These are phyloP conservation scores for Tretioscincus oriximinensis DNA, from an alignment of 2,113 vertebrate species.

Conservation along the genomic window DNA sequence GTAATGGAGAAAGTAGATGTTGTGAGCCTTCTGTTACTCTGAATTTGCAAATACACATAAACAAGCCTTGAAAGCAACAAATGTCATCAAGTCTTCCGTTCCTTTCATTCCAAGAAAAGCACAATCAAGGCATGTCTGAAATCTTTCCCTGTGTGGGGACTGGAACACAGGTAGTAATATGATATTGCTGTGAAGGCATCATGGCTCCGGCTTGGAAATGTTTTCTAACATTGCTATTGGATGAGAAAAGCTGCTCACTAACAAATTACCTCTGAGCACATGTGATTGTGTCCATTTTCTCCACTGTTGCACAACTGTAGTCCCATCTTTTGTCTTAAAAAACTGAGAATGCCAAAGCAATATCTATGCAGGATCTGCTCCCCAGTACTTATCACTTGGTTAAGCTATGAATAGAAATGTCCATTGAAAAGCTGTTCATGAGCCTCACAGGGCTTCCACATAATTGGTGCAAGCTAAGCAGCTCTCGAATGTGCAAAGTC, in stretches of 20 bases:
- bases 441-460: not conserved
- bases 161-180: too few relatives aligned
- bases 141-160: too few relatives aligned
- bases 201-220: not conserved
- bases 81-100: too few relatives aligned
- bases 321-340: too few relatives aligned
- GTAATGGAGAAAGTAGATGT: too few relatives aligned
- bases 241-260: not conserved
- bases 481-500: not conserved
- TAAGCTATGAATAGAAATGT: not conserved
- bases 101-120: too few relatives aligned
- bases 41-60: too few relatives aligned
- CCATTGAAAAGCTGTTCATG: not conserved
- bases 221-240: not conserved
- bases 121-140: too few relatives aligned
- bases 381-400: not conserved
- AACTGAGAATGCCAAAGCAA: not conserved
- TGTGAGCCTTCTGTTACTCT: too few relatives aligned
- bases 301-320: not conserved
- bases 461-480: not conserved
- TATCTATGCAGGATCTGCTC: not conserved
- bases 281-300: not conserved
- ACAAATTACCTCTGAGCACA: not conserved
- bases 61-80: too few relatives aligned
- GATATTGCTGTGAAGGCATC: not conserved